A percentile compares a stretch with the other conserved stretches of the same genome.
Evolutionary conservation across 2,888 invertebrate genomes (phyloP).

Genomic region (Parochlus steinenii): DNA sequence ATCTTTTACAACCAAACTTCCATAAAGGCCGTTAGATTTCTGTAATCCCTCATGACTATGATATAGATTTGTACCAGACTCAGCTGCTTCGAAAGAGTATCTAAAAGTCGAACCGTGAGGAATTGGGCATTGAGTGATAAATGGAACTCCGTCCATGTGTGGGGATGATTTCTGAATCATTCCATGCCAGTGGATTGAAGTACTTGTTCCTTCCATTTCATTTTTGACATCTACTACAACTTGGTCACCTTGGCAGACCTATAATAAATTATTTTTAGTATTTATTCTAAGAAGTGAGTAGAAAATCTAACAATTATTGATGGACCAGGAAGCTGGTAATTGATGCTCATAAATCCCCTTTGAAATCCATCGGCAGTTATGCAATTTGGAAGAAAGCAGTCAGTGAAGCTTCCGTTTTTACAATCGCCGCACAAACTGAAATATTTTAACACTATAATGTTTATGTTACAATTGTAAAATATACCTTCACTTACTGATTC

Average conservation of each 20-base stretch:
- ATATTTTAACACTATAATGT: not conserved
- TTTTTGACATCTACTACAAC: slow-evolving; percentile 67
- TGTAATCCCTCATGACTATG: slow-evolving; percentile 31
- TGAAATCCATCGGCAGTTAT: slow-evolving; percentile 11
- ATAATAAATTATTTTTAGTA: no score
- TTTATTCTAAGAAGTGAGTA: no score
- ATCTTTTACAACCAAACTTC: slow-evolving; percentile 27
- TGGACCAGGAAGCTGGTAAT: slow-evolving; percentile 11
- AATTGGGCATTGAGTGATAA: slow-evolving; percentile 27
- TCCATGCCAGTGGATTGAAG: slow-evolving; percentile 40
- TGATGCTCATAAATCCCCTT: slow-evolving; percentile 10
- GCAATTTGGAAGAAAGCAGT: slow-evolving; percentile 9
- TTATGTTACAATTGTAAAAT: not conserved
- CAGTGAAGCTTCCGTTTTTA: slow-evolving; percentile 3
- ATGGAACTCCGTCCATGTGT: slow-evolving; percentile 32
- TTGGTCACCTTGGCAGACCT: slow-evolving; percentile 60
- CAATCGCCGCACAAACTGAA: slow-evolving; percentile 12
- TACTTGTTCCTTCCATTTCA: slow-evolving; percentile 53
- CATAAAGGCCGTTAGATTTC: slow-evolving; percentile 30
- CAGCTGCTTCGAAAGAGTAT: slow-evolving; percentile 26
- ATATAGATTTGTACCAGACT: slow-evolving; percentile 29
- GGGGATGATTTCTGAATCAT: slow-evolving; percentile 25
- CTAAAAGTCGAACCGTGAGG: slow-evolving; percentile 24
- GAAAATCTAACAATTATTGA: no score
- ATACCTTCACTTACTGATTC: slow-evolving; percentile 1